Evolutionary conservation across 2,797 vertebrate species (phyloP), one percentile per base, ranked within the genome.

Genomic region (Sitta carolinensis): DNA sequence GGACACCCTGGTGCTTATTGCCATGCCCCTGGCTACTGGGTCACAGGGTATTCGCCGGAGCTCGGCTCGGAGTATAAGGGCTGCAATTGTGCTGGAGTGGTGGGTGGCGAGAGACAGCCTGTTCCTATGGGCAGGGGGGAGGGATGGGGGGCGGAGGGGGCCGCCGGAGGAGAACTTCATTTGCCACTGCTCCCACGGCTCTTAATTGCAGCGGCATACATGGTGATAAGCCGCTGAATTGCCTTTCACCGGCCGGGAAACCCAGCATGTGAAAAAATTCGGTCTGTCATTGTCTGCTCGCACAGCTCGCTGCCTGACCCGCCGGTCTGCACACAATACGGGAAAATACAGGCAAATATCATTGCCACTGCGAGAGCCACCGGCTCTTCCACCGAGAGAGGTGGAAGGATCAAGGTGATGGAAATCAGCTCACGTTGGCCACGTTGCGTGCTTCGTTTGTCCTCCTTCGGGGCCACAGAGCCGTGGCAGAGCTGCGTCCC

Each of bases 161-260:
- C 50, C 18, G 67, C 16, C 61, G 42, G 38, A 86, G 80, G 79
- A 88, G 29, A 79, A 7, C 57, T 72, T 67, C 45, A 1, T 72
- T 89, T 81, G 62, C 87, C 27, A 0, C 73, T 45, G 91, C 79
- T 95, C 82, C 69, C 89, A 92, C 75, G 82, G 84, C 79, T 72
- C 84, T 85, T 97, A 95, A 97, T 94, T 96, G 93, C 93, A 13
- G 79, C 40, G n/a, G 81, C 42, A 7, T 27, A 85, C 75, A 77
- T 11, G 84, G 73, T 10, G 91, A 55, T 85, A 92, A 95, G 94
- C 90, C 47, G 69, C 51, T 89, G 87, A 92, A 93, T 87, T 30
- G 87, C 89, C 79, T 92, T 95, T 95, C 90, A 90, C 74, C 17
- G 20, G 76, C 86, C 12, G 3, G 87, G 87, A 94, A 91, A 89